Conservation (phyloP, 2,888 invertebrate genomes). For the Punctoribates punctum region DNA sequence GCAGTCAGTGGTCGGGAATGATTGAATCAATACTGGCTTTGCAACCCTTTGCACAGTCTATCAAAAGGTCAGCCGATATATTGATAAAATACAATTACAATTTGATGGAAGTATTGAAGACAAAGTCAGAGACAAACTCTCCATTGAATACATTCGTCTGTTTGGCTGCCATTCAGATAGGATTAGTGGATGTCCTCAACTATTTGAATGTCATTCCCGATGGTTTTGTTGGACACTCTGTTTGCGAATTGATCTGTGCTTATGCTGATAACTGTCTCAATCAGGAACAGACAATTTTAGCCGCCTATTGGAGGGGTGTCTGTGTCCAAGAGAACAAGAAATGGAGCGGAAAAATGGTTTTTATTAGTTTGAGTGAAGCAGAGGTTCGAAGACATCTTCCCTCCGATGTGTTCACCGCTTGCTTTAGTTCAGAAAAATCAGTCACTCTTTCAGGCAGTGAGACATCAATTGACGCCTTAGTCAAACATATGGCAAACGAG, state of each 20-base stretch:
- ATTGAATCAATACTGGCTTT: constrained; percentile 56
- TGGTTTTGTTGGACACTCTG: constrained; percentile 57
- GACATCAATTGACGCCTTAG: constrained; percentile 63
- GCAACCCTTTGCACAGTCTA: constrained; percentile 55
- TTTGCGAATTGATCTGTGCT: constrained; percentile 60
- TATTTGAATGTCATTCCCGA: constrained; percentile 55
- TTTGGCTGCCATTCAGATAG: constrained; percentile 58
- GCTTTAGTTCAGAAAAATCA: constrained; percentile 89
- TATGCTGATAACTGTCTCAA: constrained; percentile 59
- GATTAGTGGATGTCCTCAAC: constrained; percentile 43
- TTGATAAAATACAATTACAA: constrained; percentile 54
- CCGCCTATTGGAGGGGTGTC: constrained; percentile 61
- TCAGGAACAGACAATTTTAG: constrained; percentile 57
- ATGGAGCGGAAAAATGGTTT: constrained; percentile 60
- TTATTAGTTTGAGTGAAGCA: constrained; percentile 75
- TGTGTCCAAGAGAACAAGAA: background rate
- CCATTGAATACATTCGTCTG: constrained; percentile 53
- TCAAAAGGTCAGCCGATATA: constrained; percentile 52
- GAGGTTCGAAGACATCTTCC: constrained; percentile 71
- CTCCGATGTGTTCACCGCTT: constrained; percentile 73
- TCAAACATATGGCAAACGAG: constrained; percentile 57
- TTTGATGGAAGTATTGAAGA: constrained; percentile 53
- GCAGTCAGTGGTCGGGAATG: constrained; percentile 59
- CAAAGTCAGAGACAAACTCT: constrained; percentile 53
- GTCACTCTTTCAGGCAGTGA: constrained; percentile 89